Evolutionary conservation across 2,888 invertebrate genomes (phyloP).

Genomic region (Aelia acuminata): DNA sequence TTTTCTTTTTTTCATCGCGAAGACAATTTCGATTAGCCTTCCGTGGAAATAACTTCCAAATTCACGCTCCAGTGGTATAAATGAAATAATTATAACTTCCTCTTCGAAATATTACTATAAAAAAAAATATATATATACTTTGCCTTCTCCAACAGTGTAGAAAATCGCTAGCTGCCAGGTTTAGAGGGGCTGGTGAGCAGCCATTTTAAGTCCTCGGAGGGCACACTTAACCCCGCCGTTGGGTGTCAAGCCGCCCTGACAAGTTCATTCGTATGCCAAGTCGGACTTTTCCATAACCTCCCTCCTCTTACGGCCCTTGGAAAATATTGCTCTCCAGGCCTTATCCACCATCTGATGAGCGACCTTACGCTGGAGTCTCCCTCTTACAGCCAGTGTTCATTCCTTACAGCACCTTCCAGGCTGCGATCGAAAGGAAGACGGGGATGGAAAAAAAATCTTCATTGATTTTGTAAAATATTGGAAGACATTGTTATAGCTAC

Average conservation of each 20-base stretch:
- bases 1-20: too few relatives aligned
- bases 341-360: conserved; percentile 2
- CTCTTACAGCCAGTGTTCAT: not conserved
- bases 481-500: not conserved
- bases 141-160: not conserved
- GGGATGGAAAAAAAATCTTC: not conserved
- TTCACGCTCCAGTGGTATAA: not conserved
- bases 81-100: not conserved
- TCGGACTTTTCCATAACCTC: conserved; percentile 29
- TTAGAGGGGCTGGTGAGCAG: not conserved
- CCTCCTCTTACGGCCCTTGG: not conserved
- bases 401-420: not conserved
- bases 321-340: conserved; percentile 22
- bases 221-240: conserved; percentile 23
- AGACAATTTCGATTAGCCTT: too few relatives aligned
- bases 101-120: not conserved
- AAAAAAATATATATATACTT: not conserved
- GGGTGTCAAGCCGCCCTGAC: conserved; percentile 1
- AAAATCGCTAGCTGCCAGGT: not conserved
- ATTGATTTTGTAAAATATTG: not conserved
- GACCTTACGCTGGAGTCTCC: not conserved
- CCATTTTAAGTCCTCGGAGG: conserved; percentile 20
- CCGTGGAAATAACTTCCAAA: not conserved
- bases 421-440: not conserved
- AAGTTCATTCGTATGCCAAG: conserved; percentile 46